phyloP scores from a whole-genome alignment of 1,140 invertebrate genomes.

The Rhopalosiphum maidis region DNA sequence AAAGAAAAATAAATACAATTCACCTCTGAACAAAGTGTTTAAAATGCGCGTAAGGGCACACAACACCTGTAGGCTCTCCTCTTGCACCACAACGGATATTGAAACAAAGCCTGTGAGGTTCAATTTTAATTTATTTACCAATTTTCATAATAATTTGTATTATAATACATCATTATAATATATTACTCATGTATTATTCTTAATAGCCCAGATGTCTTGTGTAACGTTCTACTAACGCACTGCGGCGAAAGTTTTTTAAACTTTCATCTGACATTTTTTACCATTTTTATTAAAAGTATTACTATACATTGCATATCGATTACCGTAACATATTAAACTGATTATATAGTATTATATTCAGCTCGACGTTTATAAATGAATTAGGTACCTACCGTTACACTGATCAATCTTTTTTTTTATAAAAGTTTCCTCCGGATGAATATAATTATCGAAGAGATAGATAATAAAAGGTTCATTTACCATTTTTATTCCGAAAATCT shows the following conservation, averaged over 20 bases:
- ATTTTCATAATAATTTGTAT: background rate
- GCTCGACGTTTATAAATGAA: background rate
- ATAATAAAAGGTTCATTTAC: background rate
- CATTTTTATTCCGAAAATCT: background rate
- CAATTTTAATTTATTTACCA: background rate
- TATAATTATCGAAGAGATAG: background rate
- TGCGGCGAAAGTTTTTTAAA: no score
- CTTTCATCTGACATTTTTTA: background rate
- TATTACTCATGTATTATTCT: background rate
- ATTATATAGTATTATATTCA: background rate
- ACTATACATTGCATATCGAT: background rate
- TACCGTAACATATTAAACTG: no score
- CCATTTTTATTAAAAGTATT: background rate
- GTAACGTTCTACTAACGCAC: background rate
- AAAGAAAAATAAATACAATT: no score
- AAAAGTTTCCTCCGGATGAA: background rate
- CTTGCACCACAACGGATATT: no score
- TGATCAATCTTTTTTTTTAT: conserved; percentile 9
- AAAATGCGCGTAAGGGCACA: no score
- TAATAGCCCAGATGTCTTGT: background rate
- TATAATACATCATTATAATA: no score
- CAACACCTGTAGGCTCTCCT: no score
- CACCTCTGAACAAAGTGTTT: no score
- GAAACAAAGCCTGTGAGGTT: no score
- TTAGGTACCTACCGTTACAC: background rate